phyloP scores from a whole-genome alignment of 2,888 invertebrate species.

The Malacosoma neustria region DNA sequence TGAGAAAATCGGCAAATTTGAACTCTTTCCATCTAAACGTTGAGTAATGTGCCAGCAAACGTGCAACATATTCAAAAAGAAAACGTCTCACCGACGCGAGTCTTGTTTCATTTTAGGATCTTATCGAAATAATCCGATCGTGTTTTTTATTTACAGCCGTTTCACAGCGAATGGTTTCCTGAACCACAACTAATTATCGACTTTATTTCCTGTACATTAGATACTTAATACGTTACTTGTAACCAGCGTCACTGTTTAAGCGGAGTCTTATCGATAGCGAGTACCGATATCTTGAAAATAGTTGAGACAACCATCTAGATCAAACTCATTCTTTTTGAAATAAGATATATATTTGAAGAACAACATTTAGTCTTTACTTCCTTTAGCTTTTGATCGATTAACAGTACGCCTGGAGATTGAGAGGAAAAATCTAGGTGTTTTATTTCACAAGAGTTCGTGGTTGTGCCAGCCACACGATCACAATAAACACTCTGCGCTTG shows the following conservation, averaged over 20 bases:
- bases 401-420: slow-evolving; percentile 49
- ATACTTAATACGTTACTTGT: slow-evolving; percentile 33
- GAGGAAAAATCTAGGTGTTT: slow-evolving; percentile 69
- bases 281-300: slow-evolving; percentile 29
- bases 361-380: slow-evolving; percentile 27
- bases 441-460: slow-evolving; percentile 61
- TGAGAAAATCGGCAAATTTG: slow-evolving; percentile 30
- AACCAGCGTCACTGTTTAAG: slow-evolving; percentile 33
- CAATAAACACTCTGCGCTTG: slow-evolving; percentile 63
- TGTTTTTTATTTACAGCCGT: slow-evolving; percentile 68
- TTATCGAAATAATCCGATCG: slow-evolving; percentile 75
- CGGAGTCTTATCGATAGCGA: slow-evolving; percentile 22
- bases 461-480: slow-evolving; percentile 53
- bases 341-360: slow-evolving; percentile 43
- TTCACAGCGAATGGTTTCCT: slow-evolving; percentile 32
- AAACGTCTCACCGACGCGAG: slow-evolving; percentile 56
- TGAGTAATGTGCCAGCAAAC: slow-evolving; percentile 40
- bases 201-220: slow-evolving; percentile 39
- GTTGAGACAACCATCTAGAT: slow-evolving; percentile 28
- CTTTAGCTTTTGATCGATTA: slow-evolving; percentile 22
- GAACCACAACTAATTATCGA: slow-evolving; percentile 36
- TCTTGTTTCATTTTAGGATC: slow-evolving; percentile 74
- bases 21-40: slow-evolving; percentile 39
- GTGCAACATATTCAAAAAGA: slow-evolving; percentile 55
- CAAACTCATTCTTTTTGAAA: slow-evolving; percentile 30